Conservation (phyloP, 92 coral and sea anemone species). For the Heliopora coerulea region DNA sequence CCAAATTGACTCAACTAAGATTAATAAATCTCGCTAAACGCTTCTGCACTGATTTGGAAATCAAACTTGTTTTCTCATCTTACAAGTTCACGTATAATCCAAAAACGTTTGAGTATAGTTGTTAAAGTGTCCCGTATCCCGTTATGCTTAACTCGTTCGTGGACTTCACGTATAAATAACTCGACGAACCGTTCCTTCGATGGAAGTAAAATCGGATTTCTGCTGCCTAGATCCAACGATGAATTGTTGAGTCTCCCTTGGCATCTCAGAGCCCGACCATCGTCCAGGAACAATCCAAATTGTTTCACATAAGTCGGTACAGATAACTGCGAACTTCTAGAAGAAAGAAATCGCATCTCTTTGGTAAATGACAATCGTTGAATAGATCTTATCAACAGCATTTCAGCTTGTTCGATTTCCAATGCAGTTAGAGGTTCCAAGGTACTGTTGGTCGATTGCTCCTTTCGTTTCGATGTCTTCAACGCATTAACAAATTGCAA, state of each 20-base stretch:
- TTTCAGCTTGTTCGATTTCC: conserved; percentile 48
- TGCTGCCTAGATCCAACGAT: conserved; percentile 33
- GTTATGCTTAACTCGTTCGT: conserved; percentile 49
- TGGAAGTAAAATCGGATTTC: conserved; percentile 57
- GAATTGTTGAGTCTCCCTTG: conserved; percentile 64
- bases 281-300: conserved; percentile 59
- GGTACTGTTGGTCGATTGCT: not conserved
- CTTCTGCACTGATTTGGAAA: too few species aligned
- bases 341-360: conserved; percentile 46
- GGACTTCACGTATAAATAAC: conserved; percentile 38
- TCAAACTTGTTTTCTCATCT: too few species aligned
- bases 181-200: conserved; percentile 30
- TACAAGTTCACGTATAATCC: conserved; percentile 52
- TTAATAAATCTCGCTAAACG: too few species aligned
- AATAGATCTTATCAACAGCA: conserved; percentile 43
- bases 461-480: not conserved
- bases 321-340: conserved; percentile 31
- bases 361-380: conserved; percentile 41
- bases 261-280: conserved; percentile 48
- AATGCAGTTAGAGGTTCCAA: not conserved
- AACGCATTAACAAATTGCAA: conserved; percentile 45
- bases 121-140: conserved; percentile 57
- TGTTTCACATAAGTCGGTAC: conserved; percentile 47
- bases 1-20: too few species aligned
- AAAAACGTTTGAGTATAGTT: too few species aligned